Evolutionary conservation across 2,113 vertebrate genomes (phyloP).

Genomic region (Albula goreensis): DNA sequence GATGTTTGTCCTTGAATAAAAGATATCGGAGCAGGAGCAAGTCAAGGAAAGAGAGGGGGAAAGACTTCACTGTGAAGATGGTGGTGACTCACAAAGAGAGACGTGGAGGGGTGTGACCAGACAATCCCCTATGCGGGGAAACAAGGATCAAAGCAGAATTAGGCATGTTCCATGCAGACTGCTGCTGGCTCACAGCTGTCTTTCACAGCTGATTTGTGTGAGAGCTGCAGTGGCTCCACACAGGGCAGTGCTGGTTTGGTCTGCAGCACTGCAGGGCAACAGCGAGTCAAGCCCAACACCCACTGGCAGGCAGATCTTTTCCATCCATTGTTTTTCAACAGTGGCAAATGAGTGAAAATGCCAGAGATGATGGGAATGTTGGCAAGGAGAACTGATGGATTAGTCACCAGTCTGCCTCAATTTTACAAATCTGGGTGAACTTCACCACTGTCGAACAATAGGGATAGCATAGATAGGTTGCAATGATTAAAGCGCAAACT

Average conservation of each 20-base stretch:
- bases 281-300: not conserved
- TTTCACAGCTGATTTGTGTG: slow-evolving; percentile 54
- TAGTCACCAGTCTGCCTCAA: too few species aligned
- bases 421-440: too few species aligned
- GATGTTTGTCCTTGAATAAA: slow-evolving; percentile 73
- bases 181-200: slow-evolving; percentile 46
- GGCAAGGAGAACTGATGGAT: too few species aligned
- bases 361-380: too few species aligned
- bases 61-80: slow-evolving; percentile 44
- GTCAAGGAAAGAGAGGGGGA: slow-evolving; percentile 48
- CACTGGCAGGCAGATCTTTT: too few species aligned
- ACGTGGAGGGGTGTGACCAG: slow-evolving; percentile 55
- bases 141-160: slow-evolving; percentile 68
- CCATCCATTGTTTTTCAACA: too few species aligned
- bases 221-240: slow-evolving; percentile 41
- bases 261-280: not conserved
- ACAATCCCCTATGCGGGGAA: slow-evolving; percentile 69
- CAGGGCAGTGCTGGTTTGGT: not conserved
- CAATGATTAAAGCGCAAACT: too few species aligned
- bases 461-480: too few species aligned
- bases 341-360: too few species aligned
- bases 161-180: slow-evolving; percentile 62
- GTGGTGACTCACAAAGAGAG: not conserved
- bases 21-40: slow-evolving; percentile 65
- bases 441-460: too few species aligned